Evolutionary conservation across 1,140 invertebrate species (phyloP), one percentile per base, ranked within the genome.

Genomic region (Drosophila albomicans): DNA sequence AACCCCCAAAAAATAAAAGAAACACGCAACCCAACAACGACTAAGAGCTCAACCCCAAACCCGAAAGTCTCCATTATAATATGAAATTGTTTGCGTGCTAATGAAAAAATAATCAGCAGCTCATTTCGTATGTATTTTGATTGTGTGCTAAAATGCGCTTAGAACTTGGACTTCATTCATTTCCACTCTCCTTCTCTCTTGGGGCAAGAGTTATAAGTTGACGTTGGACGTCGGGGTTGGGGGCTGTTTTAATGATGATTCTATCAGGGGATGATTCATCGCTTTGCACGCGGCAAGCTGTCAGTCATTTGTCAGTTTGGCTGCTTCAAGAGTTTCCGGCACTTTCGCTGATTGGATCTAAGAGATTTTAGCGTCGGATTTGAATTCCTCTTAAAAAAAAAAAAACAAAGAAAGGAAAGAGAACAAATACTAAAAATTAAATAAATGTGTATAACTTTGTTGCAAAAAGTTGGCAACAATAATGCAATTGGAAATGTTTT

Each of bases 51-150:
- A 13, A 6, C 25, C 2, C 51, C 11, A 15, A 8, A 11, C 10
- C 11, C 8, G 2, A 13, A 25, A 38, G 8, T 7, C 38, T 58
- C 45, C 46, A 73, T 59, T 52, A 59, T 49, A 48, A 38, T 64
- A 45, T 59, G 62, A 66, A 72, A 74, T 59, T 72, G 32, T 52
- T 30, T 71, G 81, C 78, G 77, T 75, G 72, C 85, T 88, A 88
- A 88, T 89, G 85, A 88, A 88, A 84, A 89, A 81, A 84, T 88
- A 88, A 88, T 88, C 85, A 89, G 78, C 80, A 79, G 71, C 81
- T 81, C 81, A 89, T 88, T 88, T 88, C 52, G 66, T 88, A 84
- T 88, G 80, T 79, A 88, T 88, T 88, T 87, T 88, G 80, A 80
- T 88, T 87, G 84, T 84, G 84, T 84, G 69, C 70, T 70, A 84